Evolutionary conservation across 2,888 invertebrate genomes (phyloP), one percentile per base, ranked within the genome.

Genomic region (Drosophila limbata): DNA sequence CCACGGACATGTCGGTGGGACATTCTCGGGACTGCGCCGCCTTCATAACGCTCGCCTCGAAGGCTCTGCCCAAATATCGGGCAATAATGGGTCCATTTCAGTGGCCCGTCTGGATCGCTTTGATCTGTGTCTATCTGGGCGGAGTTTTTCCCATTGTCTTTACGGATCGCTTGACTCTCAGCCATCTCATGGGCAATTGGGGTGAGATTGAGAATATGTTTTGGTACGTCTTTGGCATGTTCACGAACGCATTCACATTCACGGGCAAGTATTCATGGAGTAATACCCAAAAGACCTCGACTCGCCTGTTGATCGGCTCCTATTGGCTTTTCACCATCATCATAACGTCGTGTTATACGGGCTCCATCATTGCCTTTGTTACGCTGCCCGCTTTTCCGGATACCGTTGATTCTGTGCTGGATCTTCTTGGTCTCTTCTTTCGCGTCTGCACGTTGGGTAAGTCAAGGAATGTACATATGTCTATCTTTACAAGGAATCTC

Each of bases 291-390:
- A 96, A 95, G 90, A 91, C 94, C 21, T 95, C 96, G 0, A 96
- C 96, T 0, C 93, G 96, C 69, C 84, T 96, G 10, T 92, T 96
- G 13, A 95, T 96, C 72, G 96, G 96, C n/a, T 81, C 91, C 40
- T 97, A 97, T 91, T 97, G 97, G 97, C 91, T 96, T n/a, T 97
- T 96, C 83, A 96, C 96, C 3, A 96, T 96, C 40, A 97, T 97
- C 57, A 95, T 96, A 53, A 96, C 96, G 1, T 95, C 96, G 56
- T 96, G 96, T 86, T 97, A 97, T 88, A 96, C 96, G 1, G 96
- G 96, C 3, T 96, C 96, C 1, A 96, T 97, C 28, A 96, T 97
- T 88, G 96, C 96, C 0, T 97, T 96, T 91, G 96, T 97, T 9
- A 96, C 96, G 0, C 91, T 96, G 52, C 96, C 96, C 0, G 93